These are phyloP conservation scores for Malacoctenus gilli DNA, from an alignment of 2,797 vertebrate genomes.

Conservation along the genomic window DNA sequence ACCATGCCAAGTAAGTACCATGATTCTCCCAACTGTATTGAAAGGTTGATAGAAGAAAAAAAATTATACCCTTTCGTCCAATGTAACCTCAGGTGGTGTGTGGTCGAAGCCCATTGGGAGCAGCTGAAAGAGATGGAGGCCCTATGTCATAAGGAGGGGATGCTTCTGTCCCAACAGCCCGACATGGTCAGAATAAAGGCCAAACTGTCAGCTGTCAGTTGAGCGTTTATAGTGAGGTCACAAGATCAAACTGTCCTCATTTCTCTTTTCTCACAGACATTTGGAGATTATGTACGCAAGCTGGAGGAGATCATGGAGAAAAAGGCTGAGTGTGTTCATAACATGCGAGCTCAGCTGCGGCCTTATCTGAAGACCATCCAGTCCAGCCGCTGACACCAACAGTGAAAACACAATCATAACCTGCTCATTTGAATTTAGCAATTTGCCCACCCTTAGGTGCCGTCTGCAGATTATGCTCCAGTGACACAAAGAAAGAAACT, in stretches of 20 bases:
- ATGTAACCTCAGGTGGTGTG: slow-evolving; percentile 72
- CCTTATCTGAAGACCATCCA: slow-evolving; percentile 64
- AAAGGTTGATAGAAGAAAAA: not conserved
- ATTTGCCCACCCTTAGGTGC: not conserved
- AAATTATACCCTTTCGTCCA: not conserved
- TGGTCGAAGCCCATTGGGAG: slow-evolving; percentile 83
- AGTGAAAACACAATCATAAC: slow-evolving; percentile 16
- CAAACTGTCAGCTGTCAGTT: not conserved
- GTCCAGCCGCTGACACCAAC: slow-evolving; percentile 12
- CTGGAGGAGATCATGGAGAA: slow-evolving; percentile 85
- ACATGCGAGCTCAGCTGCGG: slow-evolving; percentile 82
- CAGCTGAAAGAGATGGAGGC: slow-evolving; percentile 86
- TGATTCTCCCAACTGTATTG: not conserved
- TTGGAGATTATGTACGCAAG: slow-evolving; percentile 82
- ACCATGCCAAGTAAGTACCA: slow-evolving; percentile 61
- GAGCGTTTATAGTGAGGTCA: not conserved
- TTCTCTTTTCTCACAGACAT: slow-evolving; percentile 77
- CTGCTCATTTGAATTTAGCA: slow-evolving; percentile 19
- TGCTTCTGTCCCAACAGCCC: slow-evolving; percentile 81
- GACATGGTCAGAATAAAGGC: slow-evolving; percentile 80
- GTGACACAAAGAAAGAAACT: no score
- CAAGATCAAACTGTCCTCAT: not conserved
- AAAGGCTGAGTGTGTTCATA: slow-evolving; percentile 83
- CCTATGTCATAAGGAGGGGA: slow-evolving; percentile 82
- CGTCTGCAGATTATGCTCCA: not conserved